Evolutionary conservation across 2,797 vertebrate genomes (phyloP), one percentile per base, ranked within the genome.

Genomic region (Siniperca obscura): DNA sequence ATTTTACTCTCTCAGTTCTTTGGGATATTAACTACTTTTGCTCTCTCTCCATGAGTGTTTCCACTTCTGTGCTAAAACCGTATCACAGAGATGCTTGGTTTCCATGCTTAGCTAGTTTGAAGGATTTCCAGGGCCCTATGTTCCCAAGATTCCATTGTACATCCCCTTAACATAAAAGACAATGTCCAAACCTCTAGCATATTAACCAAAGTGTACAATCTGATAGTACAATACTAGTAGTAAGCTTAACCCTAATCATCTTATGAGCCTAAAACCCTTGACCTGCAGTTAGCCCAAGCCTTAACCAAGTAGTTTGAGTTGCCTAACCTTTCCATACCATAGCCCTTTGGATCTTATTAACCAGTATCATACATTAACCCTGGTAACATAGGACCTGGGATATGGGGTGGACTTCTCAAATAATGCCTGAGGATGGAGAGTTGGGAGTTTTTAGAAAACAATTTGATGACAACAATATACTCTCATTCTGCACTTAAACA

Each of bases 61-160:
- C 57, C 79, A 86, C 50, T 70, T 84, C 82, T 76, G 53, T 17
- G 80, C 65, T 80, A 77, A 67, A 87, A 68, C 55, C 82, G 80
- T 75, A 90, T 78, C 80, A 80, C 65, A 82, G 27, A 62, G 27
- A 38, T 56, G 21, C 64, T 50, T 76, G 10, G 56, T 82, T 70
- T 79, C 59, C 36, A 25, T 67, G 50, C 66, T 57, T 71, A 27
- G 53, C 69, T 78, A n/a, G 70, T 85, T 72, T 72, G 25, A 78
- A 73, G 67, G 64, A 81, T 76, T 69, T 70, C 40, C 22, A 80
- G 30, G 30, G 30, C 3, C 30, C 30, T 30, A 40, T 38, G n/a
- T 59, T 50, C 34, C 10, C 5, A 60, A 52, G 21, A 74, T 48
- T 27, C 8, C 3, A 17, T n/a, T 64, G 22, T 4, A 66, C 44